Evolutionary conservation across 2,113 vertebrate genomes (phyloP).

Genomic region (Trematocara stigmaticum): DNA sequence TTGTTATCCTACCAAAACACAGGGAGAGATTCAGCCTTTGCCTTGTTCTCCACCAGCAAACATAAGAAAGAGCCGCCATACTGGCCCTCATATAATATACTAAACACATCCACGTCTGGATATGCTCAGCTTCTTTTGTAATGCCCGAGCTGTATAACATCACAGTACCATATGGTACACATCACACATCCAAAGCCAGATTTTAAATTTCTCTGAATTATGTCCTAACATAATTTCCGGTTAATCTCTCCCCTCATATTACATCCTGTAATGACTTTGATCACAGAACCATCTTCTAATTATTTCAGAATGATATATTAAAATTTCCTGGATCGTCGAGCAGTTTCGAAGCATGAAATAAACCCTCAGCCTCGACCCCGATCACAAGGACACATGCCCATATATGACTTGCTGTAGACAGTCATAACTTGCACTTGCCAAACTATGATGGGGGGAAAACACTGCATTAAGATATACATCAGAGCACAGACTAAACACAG

Average conservation of each 20-base stretch:
- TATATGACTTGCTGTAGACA: constrained; percentile 10
- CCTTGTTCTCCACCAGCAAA: neutral
- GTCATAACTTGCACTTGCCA: neutral
- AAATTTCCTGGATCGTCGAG: neutral
- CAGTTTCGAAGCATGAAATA: neutral
- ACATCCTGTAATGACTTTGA: neutral
- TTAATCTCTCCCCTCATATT: neutral
- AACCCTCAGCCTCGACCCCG: neutral
- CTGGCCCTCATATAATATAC: neutral
- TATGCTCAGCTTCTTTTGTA: constrained; percentile 25
- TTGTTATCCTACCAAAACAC: constrained; percentile 20
- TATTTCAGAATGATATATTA: constrained; percentile 1
- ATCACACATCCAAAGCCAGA: constrained; percentile 17
- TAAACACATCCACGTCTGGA: constrained; percentile 25
- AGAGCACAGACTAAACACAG: constrained; percentile 54
- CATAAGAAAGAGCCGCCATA: neutral
- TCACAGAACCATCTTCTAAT: constrained; percentile 6
- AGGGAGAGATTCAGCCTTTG: neutral
- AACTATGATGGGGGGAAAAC: neutral
- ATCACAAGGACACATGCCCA: constrained; percentile 5
- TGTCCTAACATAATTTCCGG: constrained; percentile 11
- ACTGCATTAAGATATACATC: constrained; percentile 29
- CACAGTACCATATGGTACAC: constrained; percentile 41
- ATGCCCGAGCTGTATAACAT: constrained; percentile 17
- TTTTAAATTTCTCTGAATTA: neutral